Evolutionary conservation across 1,140 invertebrate genomes (phyloP), one percentile per base, ranked within the genome.

Genomic region (Drosophila erecta): DNA sequence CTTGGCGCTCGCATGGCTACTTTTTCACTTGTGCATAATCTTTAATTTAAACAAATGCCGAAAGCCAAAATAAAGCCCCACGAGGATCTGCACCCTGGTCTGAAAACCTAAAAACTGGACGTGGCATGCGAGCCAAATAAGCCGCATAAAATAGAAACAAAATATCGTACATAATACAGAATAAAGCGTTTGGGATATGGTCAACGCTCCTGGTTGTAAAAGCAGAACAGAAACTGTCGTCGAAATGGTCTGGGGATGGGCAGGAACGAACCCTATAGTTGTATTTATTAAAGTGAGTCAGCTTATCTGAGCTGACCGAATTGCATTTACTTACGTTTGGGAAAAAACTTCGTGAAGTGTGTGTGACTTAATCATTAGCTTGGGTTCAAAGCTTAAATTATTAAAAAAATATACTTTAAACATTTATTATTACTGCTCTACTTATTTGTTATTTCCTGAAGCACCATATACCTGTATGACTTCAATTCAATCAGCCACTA

Each of bases 11-110:
- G 43, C 59, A 53, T 55, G 33, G 38, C 40, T 33, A 47, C 44
- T 61, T 69, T 66, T 76, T 62, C 51, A 50, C 71, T 87, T 85
- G 46, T 76, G 84, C 76, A 83, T 89, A 87, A 87, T 87, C 79
- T 83, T 83, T 76, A 87, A 79, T 79, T 89, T 87, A 83, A 87
- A 87, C 79, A 89, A 89, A 89, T 89, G 84, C 84, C 84, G 46
- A 76, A 73, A 81, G 75, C 84, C 71, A 71, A 78, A 76, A 81
- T 87, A 81, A 79, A 81, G 60, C 60, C 50, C 46, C 20, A 27
- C 24, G 33, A 79, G 81, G 71, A 76, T 86, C 77, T 69, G 77
- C 67, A 74, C 44, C 24, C 35, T 30, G 62, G 57, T 61, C 65
- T 57, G 66, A 60, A 71, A 55, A 75, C 69, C 78, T 64, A 61